phyloP scores from a whole-genome alignment of 2,113 vertebrate species.

The Carlito syrichta region DNA sequence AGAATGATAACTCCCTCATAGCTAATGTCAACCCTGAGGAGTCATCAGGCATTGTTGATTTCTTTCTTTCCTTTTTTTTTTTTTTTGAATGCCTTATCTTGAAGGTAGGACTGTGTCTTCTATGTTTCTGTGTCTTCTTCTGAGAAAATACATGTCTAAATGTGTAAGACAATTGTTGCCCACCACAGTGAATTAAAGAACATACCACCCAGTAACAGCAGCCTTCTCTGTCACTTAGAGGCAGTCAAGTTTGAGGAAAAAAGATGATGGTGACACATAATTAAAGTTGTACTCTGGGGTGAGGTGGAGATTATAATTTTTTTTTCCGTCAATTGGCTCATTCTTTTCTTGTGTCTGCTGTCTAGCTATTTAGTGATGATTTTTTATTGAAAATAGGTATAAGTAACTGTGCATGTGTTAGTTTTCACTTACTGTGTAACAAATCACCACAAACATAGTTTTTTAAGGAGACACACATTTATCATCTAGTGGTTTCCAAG shows the following conservation, averaged over 20 bases:
- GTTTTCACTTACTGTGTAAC: neutral
- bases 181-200: neutral
- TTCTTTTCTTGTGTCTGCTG: neutral
- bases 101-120: neutral
- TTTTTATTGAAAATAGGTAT: neutral
- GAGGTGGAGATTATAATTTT: neutral
- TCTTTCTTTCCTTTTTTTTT: accelerated
- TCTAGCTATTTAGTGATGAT: too few species aligned
- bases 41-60: accelerated
- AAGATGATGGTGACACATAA: accelerated
- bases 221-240: neutral
- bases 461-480: neutral
- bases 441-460: neutral
- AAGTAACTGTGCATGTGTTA: neutral
- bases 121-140: neutral
- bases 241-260: neutral
- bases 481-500: neutral
- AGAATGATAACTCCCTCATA: accelerated
- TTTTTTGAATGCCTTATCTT: neutral
- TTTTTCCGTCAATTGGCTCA: neutral
- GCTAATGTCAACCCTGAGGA: accelerated
- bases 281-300: neutral
- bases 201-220: too few species aligned
- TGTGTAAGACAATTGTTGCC: accelerated
- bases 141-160: neutral